Base-by-base conservation (phyloP, 1,140 invertebrate genomes). In the Cydia strobilella region DNA sequence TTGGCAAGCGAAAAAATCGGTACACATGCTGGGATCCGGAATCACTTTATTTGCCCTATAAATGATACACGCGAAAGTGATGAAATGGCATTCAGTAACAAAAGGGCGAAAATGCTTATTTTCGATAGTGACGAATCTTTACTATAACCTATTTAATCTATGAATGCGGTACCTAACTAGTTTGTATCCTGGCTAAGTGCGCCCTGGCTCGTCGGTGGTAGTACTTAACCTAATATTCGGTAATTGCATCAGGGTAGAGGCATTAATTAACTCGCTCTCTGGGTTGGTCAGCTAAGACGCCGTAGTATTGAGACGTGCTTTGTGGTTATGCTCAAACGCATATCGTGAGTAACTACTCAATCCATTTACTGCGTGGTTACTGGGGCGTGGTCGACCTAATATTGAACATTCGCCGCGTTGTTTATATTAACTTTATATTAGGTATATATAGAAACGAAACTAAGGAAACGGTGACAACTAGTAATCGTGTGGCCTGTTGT, bases 141-240 rank as follows among this genome's bases (percentile, higher is more conserved):
- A 51, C 20, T 23, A 18, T 10, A 5, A 39, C 42, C 18, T 59
- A 18, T 59, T 23, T 23, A 59, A 59, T 23, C 54, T 59, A 9
- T 59, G 54, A 12, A 12, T 39, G 6, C 31, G 79, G 78, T 77
- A 75, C 79, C 79, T 87, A 89, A 90, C 88, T 86, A 90, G 88
- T 89, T 92, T 91, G 87, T 88, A 85, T 86, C 81, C 84, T 75
- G 76, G 79, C 86, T 90, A 86, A 90, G 89, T 90, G 89, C 87
- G 84, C 79, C 81, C 66, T 80, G 77, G 80, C 63, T 75, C 31
- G 35, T 76, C 77, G 77, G 76, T 82, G 81, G 83, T 74, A 90
- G 88, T 90, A 90, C 89, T 91, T 92, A 92, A 92, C 90, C 89
- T 90, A 91, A 92, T 92, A 90, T 91, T 90, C 81, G 78, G 83